A percentile compares a stretch with the other conserved stretches of the same genome.
Conservation (phyloP, 2,113 vertebrate species). For the Siphamia tubifer region DNA sequence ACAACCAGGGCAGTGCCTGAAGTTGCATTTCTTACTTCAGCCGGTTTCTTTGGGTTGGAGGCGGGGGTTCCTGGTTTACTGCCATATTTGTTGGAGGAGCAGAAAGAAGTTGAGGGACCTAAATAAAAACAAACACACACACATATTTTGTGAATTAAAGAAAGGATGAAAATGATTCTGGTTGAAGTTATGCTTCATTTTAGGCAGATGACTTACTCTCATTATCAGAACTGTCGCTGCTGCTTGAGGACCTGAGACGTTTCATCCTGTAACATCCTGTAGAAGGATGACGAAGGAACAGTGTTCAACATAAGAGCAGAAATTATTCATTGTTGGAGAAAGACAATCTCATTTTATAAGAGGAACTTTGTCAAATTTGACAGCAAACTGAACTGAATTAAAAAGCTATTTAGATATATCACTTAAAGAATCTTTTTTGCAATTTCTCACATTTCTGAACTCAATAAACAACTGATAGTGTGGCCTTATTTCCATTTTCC, state of each 20-base stretch:
- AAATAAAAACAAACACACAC: neutral
- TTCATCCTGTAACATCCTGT: conserved; percentile 97
- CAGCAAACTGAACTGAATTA: too few relatives aligned
- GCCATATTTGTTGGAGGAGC: conserved; percentile 88
- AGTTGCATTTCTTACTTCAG: conserved; percentile 82
- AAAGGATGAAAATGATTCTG: neutral
- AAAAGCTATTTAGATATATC: too few relatives aligned
- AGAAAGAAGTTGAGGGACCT: conserved; percentile 96
- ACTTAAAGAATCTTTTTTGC: too few relatives aligned
- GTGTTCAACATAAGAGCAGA: neutral
- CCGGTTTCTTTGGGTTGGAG: conserved; percentile 90
- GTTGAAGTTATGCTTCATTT: neutral
- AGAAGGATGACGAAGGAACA: neutral
- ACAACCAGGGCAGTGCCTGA: neutral
- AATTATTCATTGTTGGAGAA: neutral
- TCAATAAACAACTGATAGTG: too few relatives aligned
- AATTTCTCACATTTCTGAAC: too few relatives aligned
- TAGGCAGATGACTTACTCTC: conserved; percentile 85
- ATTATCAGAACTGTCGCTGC: conserved; percentile 98
- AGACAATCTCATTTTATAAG: too few relatives aligned
- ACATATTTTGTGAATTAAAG: neutral
- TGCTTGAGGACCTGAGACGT: conserved; percentile 91
- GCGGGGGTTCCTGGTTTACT: conserved; percentile 86
- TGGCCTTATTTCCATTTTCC: too few relatives aligned
- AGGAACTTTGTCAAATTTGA: too few relatives aligned